Evolutionary conservation across 2,888 invertebrate species (phyloP), one percentile per base, ranked within the genome.

Genomic region (Apamea monoglypha): DNA sequence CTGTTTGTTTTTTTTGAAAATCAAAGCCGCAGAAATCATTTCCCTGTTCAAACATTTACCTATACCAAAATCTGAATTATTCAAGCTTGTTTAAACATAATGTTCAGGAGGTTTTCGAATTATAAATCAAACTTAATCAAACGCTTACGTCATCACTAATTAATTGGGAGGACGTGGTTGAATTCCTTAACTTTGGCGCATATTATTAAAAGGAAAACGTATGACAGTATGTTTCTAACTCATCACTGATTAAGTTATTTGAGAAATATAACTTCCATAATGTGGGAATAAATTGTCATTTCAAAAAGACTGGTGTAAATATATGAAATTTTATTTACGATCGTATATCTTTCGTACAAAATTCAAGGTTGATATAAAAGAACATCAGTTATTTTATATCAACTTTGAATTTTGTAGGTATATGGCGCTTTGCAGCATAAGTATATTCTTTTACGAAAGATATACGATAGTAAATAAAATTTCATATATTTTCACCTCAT

Each of bases 131-230:
- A 63, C n/a, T 12, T 71, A 74, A 87, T 78, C 79, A 74, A 67
- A 83, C 66, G 71, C 74, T 79, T 61, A 47, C 76, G 68, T 80
- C 76, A 56, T 74, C 67, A 74, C 21, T 76, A 74, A 84, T 83
- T 80, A 76, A 76, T 76, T 61, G 59, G 29, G 29, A 76, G 29
- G 50, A 74, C 47, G 67, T 71, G 71, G n/a, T 73, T 68, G 59
- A 81, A 83, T 64, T 81, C 76, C 32, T 73, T 76, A 66, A 72
- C 72, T 69, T 73, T 75, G 29, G 25, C 67, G 59, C 25, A 40
- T 72, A 36, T 68, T 74, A 68, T 76, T 64, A 53, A 36, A 81
- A 56, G 36, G 47, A 83, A 81, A 32, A 36, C 40, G 29, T 25
- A 5, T 69, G 61, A 36, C 5, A 61, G n/a, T 12, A 67, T 67